Conservation (phyloP, 2,888 invertebrate species). For the Cephus pygmeus region DNA sequence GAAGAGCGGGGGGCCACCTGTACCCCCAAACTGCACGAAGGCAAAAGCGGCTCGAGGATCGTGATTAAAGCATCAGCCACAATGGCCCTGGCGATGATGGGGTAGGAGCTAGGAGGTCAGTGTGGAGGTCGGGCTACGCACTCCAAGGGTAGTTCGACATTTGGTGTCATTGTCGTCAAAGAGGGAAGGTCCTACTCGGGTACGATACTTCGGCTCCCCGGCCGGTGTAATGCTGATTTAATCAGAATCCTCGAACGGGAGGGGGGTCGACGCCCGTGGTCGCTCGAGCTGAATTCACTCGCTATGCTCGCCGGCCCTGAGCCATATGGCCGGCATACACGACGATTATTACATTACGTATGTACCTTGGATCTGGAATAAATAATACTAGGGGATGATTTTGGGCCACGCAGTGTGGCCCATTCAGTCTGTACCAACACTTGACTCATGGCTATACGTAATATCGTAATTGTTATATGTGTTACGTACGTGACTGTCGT, state of each 20-base stretch:
- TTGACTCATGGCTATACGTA: not conserved
- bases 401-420: not conserved
- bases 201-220: constrained; percentile 10
- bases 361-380: constrained; percentile 53
- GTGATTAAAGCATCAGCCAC: constrained; percentile 47
- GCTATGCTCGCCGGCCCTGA: constrained; percentile 28
- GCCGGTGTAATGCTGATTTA: constrained; percentile 63
- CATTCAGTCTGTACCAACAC: not conserved
- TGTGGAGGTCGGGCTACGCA: not conserved
- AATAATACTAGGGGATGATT: constrained; percentile 45
- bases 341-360: constrained; percentile 65
- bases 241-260: constrained; percentile 47
- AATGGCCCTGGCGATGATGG: constrained; percentile 25
- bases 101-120: not conserved
- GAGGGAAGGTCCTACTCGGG: constrained; percentile 25
- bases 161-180: constrained; percentile 60
- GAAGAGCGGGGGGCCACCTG: constrained; percentile 32
- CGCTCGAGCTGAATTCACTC: constrained; percentile 3
- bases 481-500: constrained; percentile 23
- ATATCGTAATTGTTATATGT: not conserved
- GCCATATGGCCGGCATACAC: constrained; percentile 64
- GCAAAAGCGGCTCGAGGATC: constrained; percentile 34
- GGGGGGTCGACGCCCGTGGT: constrained; percentile 9
- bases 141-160: constrained; percentile 47
- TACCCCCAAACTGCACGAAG: constrained; percentile 17